Conservation (phyloP, 1,140 invertebrate genomes). For the Notospermus geniculatus region DNA sequence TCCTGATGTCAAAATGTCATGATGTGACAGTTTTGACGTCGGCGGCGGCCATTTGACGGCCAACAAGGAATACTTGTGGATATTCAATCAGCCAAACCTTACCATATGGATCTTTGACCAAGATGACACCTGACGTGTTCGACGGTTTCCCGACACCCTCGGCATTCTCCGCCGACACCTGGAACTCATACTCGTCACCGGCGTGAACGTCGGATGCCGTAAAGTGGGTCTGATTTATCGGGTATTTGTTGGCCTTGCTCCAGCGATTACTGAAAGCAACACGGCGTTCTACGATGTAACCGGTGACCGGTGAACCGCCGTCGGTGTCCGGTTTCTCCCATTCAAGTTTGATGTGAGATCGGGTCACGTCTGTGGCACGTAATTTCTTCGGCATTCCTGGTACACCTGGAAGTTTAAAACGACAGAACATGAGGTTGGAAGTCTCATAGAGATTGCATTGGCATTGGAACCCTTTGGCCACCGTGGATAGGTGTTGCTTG, state of each 20-base stretch:
- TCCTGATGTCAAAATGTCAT: too few species aligned
- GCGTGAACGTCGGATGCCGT: slow-evolving; percentile 68
- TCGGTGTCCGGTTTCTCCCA: slow-evolving; percentile 97
- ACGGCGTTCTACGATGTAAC: slow-evolving; percentile 86
- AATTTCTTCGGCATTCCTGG: slow-evolving; percentile 39
- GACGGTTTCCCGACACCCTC: slow-evolving; percentile 67
- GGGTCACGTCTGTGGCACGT: slow-evolving; percentile 38
- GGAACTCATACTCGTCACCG: slow-evolving; percentile 91
- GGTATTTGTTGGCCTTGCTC: slow-evolving; percentile 35
- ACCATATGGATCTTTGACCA: slow-evolving; percentile 28
- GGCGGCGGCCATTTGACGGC: background rate
- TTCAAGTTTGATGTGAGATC: slow-evolving; percentile 40
- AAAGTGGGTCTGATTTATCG: slow-evolving; percentile 33
- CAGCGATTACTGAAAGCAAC: slow-evolving; percentile 67
- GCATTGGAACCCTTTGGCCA: too few species aligned
- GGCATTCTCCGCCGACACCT: slow-evolving; percentile 90
- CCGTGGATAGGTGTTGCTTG: slow-evolving; percentile 69
- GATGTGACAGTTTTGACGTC: too few species aligned
- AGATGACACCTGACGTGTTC: slow-evolving; percentile 62
- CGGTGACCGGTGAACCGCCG: slow-evolving; percentile 89
- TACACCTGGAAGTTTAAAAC: slow-evolving; percentile 55
- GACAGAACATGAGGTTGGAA: background rate
- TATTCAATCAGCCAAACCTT: slow-evolving; percentile 28
- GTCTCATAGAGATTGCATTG: slow-evolving; percentile 87
- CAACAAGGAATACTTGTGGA: background rate